Evolutionary conservation across 2,888 invertebrate species (phyloP), one percentile per base, ranked within the genome.

Genomic region (Gasteruption jaculator): DNA sequence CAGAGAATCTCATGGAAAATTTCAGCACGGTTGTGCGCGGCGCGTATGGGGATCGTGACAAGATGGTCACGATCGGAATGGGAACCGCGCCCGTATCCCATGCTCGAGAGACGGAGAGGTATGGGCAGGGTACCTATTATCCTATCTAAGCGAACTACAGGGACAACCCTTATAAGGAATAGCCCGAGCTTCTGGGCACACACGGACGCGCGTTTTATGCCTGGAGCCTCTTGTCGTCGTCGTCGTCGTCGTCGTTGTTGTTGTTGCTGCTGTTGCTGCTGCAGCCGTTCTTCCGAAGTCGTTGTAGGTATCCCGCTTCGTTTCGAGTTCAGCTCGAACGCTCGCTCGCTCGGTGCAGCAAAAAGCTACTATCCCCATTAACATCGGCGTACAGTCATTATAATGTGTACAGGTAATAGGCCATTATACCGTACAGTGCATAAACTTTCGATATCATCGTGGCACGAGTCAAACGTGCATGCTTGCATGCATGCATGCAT

Each of bases 101-200:
- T 48, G 50, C 56, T 48, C 52, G 48, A 52, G 53, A 32, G 56
- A 54, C 53, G 49, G 54, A 32, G 48, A 54, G 53, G 55, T 50
- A 52, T n/a, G n/a, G n/a, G n/a, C n/a, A n/a, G n/a, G n/a, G 57
- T 56, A 56, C 58, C 61, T 62, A 61, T 61, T 61, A 61, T 61
- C 56, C 61, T 59, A 60, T 57, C 55, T 57, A 49, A 51, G 56
- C 45, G n/a, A 44, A 52, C 47, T 54, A 46, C 53, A 52, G 50
- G 53, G 58, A 58, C 56, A 48, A 41, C 45, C 63, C 63, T 59
- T 62, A 62, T 63, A 63, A 62, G 63, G 61, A 41, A 46, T 41
- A 42, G 47, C 44, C 48, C 51, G 44, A 48, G 52, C 50, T 53
- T 43, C 46, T 40, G 45, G n/a, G 15, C 41, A 49, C 52, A 52